These are phyloP conservation scores for Meta bourneti DNA, from an alignment of 2,888 invertebrate species.

Conservation along the genomic window DNA sequence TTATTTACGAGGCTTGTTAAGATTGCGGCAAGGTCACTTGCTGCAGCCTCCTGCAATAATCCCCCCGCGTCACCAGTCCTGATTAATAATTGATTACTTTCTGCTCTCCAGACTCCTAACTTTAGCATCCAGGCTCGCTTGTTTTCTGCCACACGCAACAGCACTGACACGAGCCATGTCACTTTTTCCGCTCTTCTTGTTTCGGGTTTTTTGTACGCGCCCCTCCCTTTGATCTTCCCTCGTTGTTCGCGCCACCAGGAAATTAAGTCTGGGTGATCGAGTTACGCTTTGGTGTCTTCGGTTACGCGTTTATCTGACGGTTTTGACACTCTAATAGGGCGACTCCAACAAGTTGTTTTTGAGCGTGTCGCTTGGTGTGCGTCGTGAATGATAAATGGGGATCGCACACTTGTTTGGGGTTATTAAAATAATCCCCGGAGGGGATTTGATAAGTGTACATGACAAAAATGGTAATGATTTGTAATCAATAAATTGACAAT, in stretches of 20 bases:
- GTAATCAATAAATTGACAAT: background rate
- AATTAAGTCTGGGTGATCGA: conserved; percentile 38
- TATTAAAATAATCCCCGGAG: background rate
- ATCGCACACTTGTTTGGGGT: background rate
- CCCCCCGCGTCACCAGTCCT: conserved; percentile 43
- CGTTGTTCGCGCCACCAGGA: background rate
- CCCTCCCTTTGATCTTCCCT: conserved; percentile 13
- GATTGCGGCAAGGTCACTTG: conserved; percentile 20
- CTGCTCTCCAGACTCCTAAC: background rate
- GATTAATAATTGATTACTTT: conserved; percentile 69
- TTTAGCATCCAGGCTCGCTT: background rate
- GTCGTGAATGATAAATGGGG: background rate
- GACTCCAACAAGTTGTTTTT: conserved; percentile 54
- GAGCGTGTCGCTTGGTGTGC: background rate
- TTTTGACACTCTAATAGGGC: conserved; percentile 66
- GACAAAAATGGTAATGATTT: too few relatives aligned
- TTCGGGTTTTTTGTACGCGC: background rate
- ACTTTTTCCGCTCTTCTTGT: conserved; percentile 24
- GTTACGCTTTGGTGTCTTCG: conserved; percentile 36
- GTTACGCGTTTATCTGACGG: conserved; percentile 42
- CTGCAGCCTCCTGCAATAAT: conserved; percentile 13
- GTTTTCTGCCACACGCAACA: background rate
- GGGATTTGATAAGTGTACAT: background rate
- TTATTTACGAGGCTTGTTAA: conserved; percentile 69
- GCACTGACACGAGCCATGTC: conserved; percentile 10